phyloP scores from a whole-genome alignment of 64 coral and sea anemone genomes.

The Acropora yongei region DNA sequence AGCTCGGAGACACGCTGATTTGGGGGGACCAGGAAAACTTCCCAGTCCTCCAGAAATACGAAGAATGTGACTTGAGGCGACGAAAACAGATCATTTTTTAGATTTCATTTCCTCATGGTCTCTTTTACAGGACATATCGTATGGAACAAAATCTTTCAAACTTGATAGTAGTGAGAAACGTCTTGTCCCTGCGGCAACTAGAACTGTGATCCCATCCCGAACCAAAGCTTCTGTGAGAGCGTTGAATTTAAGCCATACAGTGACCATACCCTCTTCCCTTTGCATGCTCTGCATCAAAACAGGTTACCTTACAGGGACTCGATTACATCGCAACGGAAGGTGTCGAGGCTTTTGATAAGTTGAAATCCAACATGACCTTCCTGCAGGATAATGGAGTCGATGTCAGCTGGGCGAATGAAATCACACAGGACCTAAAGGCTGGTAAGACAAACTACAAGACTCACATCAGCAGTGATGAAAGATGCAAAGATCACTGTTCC shows the following conservation, averaged over 20 bases:
- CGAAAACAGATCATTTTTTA: slow-evolving; percentile 51
- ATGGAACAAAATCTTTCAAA: slow-evolving; percentile 58
- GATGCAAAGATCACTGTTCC: too few relatives aligned
- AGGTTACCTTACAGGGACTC: slow-evolving; percentile 1
- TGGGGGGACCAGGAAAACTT: neutral
- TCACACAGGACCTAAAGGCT: neutral
- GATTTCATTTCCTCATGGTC: slow-evolving; percentile 37
- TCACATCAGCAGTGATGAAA: too few relatives aligned
- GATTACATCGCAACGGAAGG: slow-evolving; percentile 1
- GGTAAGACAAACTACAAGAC: neutral
- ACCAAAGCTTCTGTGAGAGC: slow-evolving; percentile 25
- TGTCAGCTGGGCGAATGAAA: neutral
- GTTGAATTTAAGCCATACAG: slow-evolving; percentile 11
- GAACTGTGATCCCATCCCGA: slow-evolving; percentile 49
- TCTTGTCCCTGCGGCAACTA: neutral
- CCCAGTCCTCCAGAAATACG: neutral
- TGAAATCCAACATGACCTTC: neutral
- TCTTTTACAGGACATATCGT: slow-evolving; percentile 49
- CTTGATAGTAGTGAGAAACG: slow-evolving; percentile 34
- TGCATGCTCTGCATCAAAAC: slow-evolving; percentile 2
- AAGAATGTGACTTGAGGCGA: neutral
- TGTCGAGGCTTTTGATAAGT: neutral
- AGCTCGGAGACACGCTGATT: slow-evolving; percentile 22
- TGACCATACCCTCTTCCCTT: neutral
- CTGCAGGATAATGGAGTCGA: too few relatives aligned